Conservation (phyloP, 2,113 vertebrate genomes). For the Motacilla tschutschensis region DNA sequence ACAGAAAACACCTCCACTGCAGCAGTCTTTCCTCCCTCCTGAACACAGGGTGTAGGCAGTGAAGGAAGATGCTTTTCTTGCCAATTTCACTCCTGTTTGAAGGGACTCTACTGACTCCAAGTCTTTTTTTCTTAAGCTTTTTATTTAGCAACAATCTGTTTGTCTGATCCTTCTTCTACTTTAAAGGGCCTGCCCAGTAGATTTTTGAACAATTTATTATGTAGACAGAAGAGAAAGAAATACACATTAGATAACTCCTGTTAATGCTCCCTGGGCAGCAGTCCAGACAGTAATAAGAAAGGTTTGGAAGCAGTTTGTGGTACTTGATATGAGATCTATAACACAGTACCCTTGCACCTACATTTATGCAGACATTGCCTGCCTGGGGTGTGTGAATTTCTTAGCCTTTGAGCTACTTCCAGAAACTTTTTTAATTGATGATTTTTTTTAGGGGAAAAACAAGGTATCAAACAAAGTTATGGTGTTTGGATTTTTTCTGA, state of each 20-base stretch:
- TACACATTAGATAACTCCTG: neutral
- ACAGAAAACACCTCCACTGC: neutral
- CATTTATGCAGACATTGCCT: neutral
- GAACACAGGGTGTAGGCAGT: neutral
- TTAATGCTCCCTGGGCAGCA: neutral
- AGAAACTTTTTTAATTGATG: neutral
- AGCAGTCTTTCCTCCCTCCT: neutral
- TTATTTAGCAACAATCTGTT: neutral
- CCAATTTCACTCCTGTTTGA: neutral
- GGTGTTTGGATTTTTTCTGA: neutral
- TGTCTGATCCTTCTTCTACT: neutral
- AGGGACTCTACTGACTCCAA: neutral
- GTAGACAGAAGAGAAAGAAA: neutral
- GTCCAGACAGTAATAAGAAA: neutral
- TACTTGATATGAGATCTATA: neutral
- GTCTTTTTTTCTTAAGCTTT: neutral
- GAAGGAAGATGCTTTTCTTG: neutral
- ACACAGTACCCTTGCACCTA: neutral
- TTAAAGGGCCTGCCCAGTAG: neutral
- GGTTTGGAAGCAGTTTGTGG: neutral
- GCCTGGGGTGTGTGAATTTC: neutral
- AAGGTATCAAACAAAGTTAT: neutral
- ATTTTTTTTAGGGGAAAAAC: fast-evolving
- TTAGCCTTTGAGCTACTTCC: neutral
- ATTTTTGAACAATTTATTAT: neutral